Percentiles rank a stretch among this genome's conserved stretches.
These are phyloP conservation scores for Aegotheles bennettii DNA, from an alignment of 2,113 vertebrate genomes.

Conservation along the genomic window DNA sequence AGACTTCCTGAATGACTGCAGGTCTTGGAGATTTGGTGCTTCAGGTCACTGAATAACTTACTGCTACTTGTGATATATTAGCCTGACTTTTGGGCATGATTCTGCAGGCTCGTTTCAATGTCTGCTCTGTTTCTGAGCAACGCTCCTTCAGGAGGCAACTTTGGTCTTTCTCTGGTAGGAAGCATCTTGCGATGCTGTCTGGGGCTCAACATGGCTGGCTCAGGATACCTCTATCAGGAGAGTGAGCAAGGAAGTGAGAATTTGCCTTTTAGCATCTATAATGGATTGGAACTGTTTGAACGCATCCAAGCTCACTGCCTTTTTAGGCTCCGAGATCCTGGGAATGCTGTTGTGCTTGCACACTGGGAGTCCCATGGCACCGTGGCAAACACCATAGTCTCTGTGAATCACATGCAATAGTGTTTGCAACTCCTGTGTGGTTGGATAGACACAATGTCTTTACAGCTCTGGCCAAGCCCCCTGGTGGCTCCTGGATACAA, in stretches of 20 bases:
- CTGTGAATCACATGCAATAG: neutral
- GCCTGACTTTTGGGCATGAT: neutral
- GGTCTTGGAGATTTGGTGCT: neutral
- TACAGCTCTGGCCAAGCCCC: neutral
- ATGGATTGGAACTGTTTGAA: neutral
- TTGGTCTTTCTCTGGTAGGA: neutral
- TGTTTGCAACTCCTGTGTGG: neutral
- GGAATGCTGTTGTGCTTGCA: neutral
- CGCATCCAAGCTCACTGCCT: fast-evolving
- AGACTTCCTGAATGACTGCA: neutral
- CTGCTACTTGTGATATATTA: neutral
- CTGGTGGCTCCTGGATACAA: neutral
- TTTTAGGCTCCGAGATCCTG: neutral
- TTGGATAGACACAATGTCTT: neutral
- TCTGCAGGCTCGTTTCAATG: neutral
- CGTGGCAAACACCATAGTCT: neutral
- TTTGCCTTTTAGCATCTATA: neutral
- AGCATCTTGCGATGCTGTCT: neutral
- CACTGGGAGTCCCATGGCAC: neutral
- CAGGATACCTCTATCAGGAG: neutral
- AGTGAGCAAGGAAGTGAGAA: neutral
- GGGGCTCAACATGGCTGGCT: fast-evolving
- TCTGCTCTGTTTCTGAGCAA: neutral
- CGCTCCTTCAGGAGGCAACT: neutral
- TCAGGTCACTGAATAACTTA: neutral